Evolutionary conservation across 2,888 invertebrate species (phyloP).

Genomic region (Amblyteles armatorius): DNA sequence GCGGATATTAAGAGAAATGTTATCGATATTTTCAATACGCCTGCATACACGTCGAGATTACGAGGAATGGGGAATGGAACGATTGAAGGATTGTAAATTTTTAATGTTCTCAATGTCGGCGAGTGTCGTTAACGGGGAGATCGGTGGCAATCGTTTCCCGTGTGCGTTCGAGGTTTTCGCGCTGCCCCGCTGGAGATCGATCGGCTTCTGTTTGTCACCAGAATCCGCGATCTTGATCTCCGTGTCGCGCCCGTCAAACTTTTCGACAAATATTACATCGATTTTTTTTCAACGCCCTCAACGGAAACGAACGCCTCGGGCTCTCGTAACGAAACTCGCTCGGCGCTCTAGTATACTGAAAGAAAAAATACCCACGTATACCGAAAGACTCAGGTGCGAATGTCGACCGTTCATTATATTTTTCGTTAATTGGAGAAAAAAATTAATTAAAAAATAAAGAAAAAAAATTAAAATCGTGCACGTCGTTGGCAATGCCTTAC

Average conservation of each 20-base stretch:
- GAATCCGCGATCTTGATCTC: constrained; percentile 26
- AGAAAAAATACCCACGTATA: constrained; percentile 80
- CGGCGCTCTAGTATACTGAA: constrained; percentile 82
- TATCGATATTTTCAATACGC: constrained; percentile 82
- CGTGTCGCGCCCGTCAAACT: constrained; percentile 26
- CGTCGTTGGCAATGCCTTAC: constrained; percentile 61
- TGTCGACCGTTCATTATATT: constrained; percentile 70
- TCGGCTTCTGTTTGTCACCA: constrained; percentile 51
- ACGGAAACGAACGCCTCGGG: constrained; percentile 39
- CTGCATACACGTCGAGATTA: constrained; percentile 76
- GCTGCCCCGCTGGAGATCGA: not conserved
- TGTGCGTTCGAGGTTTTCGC: constrained; percentile 27
- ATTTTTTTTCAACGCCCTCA: constrained; percentile 11
- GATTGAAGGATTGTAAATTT: constrained; percentile 58
- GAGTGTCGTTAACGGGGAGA: constrained; percentile 19
- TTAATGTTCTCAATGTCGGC: constrained; percentile 62
- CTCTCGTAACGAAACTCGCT: constrained; percentile 59
- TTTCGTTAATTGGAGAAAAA: constrained; percentile 66
- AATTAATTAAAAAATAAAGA: constrained; percentile 16
- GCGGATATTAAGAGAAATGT: constrained; percentile 74
- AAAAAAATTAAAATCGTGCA: constrained; percentile 59
- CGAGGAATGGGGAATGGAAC: constrained; percentile 53
- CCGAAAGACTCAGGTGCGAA: constrained; percentile 83
- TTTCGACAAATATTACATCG: constrained; percentile 52
- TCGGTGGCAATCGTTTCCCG: constrained; percentile 33